phyloP scores from a whole-genome alignment of 2,113 vertebrate species.

The Chaetodon auriga region DNA sequence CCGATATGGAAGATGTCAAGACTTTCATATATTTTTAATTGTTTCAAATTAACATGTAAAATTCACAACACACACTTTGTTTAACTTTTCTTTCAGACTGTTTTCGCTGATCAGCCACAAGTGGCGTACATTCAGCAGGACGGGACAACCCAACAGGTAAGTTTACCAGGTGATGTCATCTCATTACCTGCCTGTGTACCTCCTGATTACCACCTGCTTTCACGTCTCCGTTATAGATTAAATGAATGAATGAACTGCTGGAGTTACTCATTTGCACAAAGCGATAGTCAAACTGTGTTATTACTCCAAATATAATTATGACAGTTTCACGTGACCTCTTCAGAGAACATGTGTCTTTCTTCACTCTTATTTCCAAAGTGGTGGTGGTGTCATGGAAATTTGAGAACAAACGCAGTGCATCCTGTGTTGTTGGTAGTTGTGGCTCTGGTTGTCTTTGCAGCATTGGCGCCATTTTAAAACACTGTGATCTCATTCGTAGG shows the following conservation, averaged over 20 bases:
- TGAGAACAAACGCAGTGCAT: too few species aligned
- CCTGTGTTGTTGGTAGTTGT: too few species aligned
- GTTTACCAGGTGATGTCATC: background rate
- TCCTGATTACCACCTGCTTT: background rate
- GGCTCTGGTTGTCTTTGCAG: too few species aligned
- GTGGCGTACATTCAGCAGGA: slow-evolving; percentile 98
- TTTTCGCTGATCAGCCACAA: slow-evolving; percentile 97
- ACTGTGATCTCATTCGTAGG: slow-evolving; percentile 68
- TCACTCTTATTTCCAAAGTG: too few species aligned
- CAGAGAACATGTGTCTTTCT: too few species aligned
- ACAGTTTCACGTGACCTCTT: too few species aligned
- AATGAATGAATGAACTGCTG: too few species aligned
- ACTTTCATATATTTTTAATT: background rate
- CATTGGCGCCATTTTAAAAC: background rate
- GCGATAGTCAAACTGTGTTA: too few species aligned
- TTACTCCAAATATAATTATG: too few species aligned
- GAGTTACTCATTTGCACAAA: too few species aligned
- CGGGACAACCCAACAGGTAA: slow-evolving; percentile 95
- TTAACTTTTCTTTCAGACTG: slow-evolving; percentile 81
- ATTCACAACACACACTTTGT: background rate
- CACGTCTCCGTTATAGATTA: too few species aligned
- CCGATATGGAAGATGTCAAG: background rate
- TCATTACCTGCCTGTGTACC: background rate
- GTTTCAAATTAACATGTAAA: background rate
- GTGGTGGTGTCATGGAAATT: too few species aligned